These are phyloP conservation scores for Mobula birostris DNA, from an alignment of 2,113 vertebrate genomes.

Conservation along the genomic window DNA sequence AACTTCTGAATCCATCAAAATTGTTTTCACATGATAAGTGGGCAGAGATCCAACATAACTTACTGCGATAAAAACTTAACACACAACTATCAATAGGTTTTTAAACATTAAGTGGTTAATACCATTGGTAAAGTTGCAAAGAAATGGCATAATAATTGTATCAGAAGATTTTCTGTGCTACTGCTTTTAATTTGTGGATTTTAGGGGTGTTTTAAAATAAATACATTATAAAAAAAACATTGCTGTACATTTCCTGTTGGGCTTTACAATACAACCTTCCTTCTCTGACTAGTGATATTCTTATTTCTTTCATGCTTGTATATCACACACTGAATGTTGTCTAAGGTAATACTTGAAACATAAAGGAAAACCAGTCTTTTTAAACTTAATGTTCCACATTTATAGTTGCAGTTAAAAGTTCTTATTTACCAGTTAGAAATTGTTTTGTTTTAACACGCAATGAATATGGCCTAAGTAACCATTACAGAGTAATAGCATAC, in stretches of 20 bases:
- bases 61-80: background rate
- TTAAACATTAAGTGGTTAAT: background rate
- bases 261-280: background rate
- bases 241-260: background rate
- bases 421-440: background rate
- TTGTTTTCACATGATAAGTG: background rate
- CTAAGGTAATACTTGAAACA: background rate
- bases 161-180: background rate
- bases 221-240: background rate
- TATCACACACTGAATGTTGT: background rate
- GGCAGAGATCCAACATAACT: background rate
- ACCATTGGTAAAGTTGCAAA: background rate
- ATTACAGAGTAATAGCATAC: background rate
- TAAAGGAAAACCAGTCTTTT: background rate
- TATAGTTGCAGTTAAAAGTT: background rate
- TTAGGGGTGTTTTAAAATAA: background rate
- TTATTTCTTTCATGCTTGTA: background rate
- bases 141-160: background rate
- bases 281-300: background rate
- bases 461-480: background rate
- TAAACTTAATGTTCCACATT: background rate
- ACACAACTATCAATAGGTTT: background rate
- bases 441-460: background rate
- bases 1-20: background rate
- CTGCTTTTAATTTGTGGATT: background rate